Percentiles rank a stretch among this genome's conserved stretches.
phyloP scores from a whole-genome alignment of 2,113 vertebrate species.

The western clawed frog (Xenopus tropicalis) region UCB_Xtro_10.0 CM004443.2:176465001-176465500 shows the following conservation, averaged over 20 bases:
- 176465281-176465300: conserved; percentile 90
- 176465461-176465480: neutral
- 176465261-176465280: conserved; percentile 66
- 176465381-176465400: conserved; percentile 86
- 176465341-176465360: conserved; percentile 91
- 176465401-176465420: conserved; percentile 97
- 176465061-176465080: too few species aligned
- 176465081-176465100: too few species aligned
- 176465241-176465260: too few species aligned
- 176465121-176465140: too few species aligned
- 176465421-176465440: conserved; percentile 96
- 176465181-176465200: too few species aligned
- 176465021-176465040: too few species aligned
- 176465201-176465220: too few species aligned
- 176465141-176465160: neutral
- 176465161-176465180: neutral
- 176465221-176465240: too few species aligned
- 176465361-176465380: conserved; percentile 98
- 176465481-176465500: too few species aligned
- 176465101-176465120: too few species aligned
- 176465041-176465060: too few species aligned
- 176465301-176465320: conserved; percentile 81
- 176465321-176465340: conserved; percentile 89
- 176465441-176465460: conserved; percentile 96
- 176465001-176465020: too few species aligned